Percentiles rank a stretch among this genome's conserved stretches.
Evolutionary conservation across 2,888 invertebrate species (phyloP).

Genomic region (Nudaria mundana): DNA sequence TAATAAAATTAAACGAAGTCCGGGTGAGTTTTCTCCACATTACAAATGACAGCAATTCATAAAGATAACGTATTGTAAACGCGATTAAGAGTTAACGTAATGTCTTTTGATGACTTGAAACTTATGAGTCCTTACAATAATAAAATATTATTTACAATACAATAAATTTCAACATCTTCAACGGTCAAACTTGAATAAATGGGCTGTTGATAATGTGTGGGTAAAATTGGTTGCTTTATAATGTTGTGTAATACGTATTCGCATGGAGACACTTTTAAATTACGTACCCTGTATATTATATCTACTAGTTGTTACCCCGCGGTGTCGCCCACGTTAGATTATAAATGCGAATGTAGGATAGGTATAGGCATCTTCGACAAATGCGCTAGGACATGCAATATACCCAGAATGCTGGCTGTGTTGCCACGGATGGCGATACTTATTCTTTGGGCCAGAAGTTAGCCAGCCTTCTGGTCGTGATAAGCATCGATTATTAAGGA

Average conservation of each 20-base stretch:
- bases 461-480: too few relatives aligned
- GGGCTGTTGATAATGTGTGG: constrained; percentile 40
- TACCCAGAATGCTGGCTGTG: too few relatives aligned
- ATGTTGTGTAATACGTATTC: constrained; percentile 52
- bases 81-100: constrained; percentile 62
- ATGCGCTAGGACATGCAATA: too few relatives aligned
- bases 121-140: constrained; percentile 50
- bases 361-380: too few relatives aligned
- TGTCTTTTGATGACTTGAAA: constrained; percentile 57
- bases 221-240: constrained; percentile 44
- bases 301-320: too few relatives aligned
- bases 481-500: too few relatives aligned
- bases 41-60: constrained; percentile 51
- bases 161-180: constrained; percentile 53
- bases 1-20: constrained; percentile 51
- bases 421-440: too few relatives aligned
- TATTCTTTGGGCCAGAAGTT: too few relatives aligned
- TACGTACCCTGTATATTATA: too few relatives aligned
- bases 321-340: too few relatives aligned
- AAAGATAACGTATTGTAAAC: constrained; percentile 62
- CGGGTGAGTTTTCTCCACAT: constrained; percentile 54
- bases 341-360: too few relatives aligned
- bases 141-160: constrained; percentile 55
- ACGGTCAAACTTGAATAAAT: constrained; percentile 36
- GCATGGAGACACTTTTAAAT: too few relatives aligned